Base-by-base conservation (phyloP, 2,113 vertebrate species). In the Chrysemys picta region DNA sequence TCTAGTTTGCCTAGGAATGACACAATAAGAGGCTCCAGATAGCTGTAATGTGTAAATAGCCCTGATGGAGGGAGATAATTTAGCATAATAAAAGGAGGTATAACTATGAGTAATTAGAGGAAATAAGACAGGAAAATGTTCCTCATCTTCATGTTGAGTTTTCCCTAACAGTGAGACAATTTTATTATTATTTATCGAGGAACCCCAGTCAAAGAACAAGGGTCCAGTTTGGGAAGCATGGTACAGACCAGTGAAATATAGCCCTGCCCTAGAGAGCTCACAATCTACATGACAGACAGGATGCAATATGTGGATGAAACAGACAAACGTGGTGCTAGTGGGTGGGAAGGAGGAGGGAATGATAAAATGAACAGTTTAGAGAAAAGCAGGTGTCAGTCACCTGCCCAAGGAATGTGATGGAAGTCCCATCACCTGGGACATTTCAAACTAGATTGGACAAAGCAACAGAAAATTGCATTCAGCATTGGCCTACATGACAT, bases 1-100 rank as follows among this genome's bases (percentile, higher is more conserved):
- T 76, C 79, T 79, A 91, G 92, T 96, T 95, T 94, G 42, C 54
- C 54, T 85, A 83, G 72, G 89, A 47, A 72, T 93, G 91, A 94
- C 14, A 93, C 80, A 65, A 93, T 92, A n/a, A 84, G 84, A 16
- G 42, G 31, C 65, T 96, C 53, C 85, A 94, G 79, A 87, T 94
- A 89, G 91, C 82, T 95, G 89, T 91, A 95, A 57, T 94, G 89
- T 17, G 50, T 13, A 42, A 76, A 76, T 45, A 76, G 21, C 22
- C 38, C 21, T 38, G 10, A 5, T 76, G 42, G 22, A 93, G 84
- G 27, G 16, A 89, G 91, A 89, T 84, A 78, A 88, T 88, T 88
- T 87, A 87, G 87, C 56, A 65, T 65, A 95, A 92, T 85, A 94
- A 88, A 91, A 31, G 75, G 86, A 89, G 72, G 87, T 49, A 90